phyloP scores from a whole-genome alignment of 1,140 invertebrate species.

The Hyphantria cunea region DNA sequence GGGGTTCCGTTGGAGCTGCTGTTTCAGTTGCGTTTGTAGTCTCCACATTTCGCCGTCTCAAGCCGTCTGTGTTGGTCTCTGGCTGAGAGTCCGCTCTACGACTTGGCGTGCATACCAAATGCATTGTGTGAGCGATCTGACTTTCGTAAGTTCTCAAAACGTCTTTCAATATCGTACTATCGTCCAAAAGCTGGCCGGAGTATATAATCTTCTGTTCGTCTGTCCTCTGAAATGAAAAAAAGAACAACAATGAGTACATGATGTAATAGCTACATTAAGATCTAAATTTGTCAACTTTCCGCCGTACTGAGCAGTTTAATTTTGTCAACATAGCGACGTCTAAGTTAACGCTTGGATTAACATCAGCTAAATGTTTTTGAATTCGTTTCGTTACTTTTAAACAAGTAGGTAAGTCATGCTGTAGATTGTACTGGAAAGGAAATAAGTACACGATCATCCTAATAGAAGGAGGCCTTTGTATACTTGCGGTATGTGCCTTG shows the following conservation, averaged over 20 bases:
- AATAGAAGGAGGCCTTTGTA: too few relatives aligned
- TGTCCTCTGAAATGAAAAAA: constrained; percentile 82
- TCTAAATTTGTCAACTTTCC: too few relatives aligned
- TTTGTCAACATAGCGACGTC: too few relatives aligned
- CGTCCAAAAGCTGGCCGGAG: constrained; percentile 92
- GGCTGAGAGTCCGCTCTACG: constrained; percentile 26
- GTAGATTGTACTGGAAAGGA: too few relatives aligned
- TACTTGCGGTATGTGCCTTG: too few relatives aligned
- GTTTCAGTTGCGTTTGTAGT: background rate
- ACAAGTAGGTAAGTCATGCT: too few relatives aligned
- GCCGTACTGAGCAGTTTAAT: too few relatives aligned
- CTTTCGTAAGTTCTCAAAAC: constrained; percentile 89
- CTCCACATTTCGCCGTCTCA: constrained; percentile 64
- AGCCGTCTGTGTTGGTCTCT: constrained; percentile 44
- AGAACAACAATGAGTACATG: background rate
- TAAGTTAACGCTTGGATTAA: too few relatives aligned
- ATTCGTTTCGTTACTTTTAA: too few relatives aligned
- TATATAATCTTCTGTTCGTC: constrained; percentile 95
- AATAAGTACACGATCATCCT: too few relatives aligned
- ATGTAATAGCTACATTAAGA: too few relatives aligned
- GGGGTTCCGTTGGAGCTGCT: constrained; percentile 29
- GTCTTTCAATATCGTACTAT: constrained; percentile 90
- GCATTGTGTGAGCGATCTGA: constrained; percentile 89
- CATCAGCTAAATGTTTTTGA: too few relatives aligned
- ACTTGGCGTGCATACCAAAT: constrained; percentile 88